A percentile compares a stretch with the other conserved stretches of the same genome.
These are phyloP conservation scores for Sweltsa coloradensis DNA, from an alignment of 1,140 invertebrate genomes.

Conservation along the genomic window DNA sequence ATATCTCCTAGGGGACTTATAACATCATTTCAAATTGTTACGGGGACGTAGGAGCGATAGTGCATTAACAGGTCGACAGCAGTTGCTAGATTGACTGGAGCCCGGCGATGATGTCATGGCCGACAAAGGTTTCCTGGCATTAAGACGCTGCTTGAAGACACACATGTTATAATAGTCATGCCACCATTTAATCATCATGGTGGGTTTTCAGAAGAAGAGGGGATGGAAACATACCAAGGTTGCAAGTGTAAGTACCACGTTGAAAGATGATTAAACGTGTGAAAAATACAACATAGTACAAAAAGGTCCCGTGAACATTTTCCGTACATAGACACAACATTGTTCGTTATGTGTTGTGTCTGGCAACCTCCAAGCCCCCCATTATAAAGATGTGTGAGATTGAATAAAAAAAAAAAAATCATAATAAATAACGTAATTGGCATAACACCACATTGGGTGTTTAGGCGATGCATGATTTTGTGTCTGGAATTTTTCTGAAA, in stretches of 20 bases:
- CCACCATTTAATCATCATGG: slow-evolving; percentile 23
- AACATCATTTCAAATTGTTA: slow-evolving; percentile 25
- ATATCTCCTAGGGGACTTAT: slow-evolving; percentile 29
- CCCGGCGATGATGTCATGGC: slow-evolving; percentile 28
- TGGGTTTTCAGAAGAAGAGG: slow-evolving; percentile 21
- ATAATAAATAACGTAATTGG: too few species aligned
- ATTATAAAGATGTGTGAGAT: too few species aligned
- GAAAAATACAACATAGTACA: slow-evolving; percentile 20
- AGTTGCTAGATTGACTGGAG: slow-evolving; percentile 27
- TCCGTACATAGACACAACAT: slow-evolving; percentile 19
- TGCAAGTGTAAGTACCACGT: slow-evolving; percentile 25
- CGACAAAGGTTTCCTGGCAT: slow-evolving; percentile 29
- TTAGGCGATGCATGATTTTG: too few species aligned
- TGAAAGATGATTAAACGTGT: slow-evolving; percentile 25
- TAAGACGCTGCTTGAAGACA: slow-evolving; percentile 17
- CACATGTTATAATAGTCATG: slow-evolving; percentile 19
- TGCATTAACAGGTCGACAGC: slow-evolving; percentile 24
- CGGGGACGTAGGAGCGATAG: slow-evolving; percentile 28
- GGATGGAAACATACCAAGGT: slow-evolving; percentile 23
- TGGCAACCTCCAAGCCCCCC: slow-evolving; percentile 21
- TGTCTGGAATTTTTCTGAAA: too few species aligned
- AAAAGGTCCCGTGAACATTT: slow-evolving; percentile 19
- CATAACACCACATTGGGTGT: too few species aligned
- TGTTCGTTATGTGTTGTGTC: slow-evolving; percentile 22
- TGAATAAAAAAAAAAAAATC: too few species aligned